phyloP scores from a whole-genome alignment of 2,113 vertebrate genomes.

The Ellobius talpinus region DNA sequence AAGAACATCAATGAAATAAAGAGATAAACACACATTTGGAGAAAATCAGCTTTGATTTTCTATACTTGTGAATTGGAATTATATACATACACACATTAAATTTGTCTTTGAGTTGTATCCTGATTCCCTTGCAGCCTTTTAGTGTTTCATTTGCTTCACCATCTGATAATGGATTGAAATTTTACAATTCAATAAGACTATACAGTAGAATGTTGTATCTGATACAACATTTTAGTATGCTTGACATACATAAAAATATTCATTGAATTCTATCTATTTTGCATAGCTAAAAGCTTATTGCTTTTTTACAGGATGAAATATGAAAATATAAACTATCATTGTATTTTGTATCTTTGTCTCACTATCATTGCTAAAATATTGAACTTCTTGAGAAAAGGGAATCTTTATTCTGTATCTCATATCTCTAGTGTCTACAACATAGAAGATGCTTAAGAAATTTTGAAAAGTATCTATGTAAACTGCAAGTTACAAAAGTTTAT shows the following conservation, averaged over 20 bases:
- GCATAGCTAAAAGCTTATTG: background rate
- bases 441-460: background rate
- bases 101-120: background rate
- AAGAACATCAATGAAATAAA: background rate
- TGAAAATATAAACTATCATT: background rate
- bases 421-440: background rate
- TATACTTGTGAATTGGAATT: background rate
- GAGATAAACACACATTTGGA: background rate
- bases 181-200: background rate
- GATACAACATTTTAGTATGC: background rate
- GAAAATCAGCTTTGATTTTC: background rate
- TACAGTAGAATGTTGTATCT: background rate
- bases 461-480: background rate
- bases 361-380: background rate
- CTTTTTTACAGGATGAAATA: background rate
- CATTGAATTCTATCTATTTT: background rate
- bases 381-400: background rate
- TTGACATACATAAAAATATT: background rate
- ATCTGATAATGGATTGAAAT: background rate
- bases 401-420: background rate
- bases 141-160: background rate
- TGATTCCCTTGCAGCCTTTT: background rate
- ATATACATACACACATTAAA: background rate
- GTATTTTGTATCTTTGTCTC: background rate
- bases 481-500: background rate